A percentile compares a stretch with the other conserved stretches of the same genome.
phyloP scores from a whole-genome alignment of 2,113 vertebrate genomes.

The Sinocyclocheilus anophthalmus region DNA sequence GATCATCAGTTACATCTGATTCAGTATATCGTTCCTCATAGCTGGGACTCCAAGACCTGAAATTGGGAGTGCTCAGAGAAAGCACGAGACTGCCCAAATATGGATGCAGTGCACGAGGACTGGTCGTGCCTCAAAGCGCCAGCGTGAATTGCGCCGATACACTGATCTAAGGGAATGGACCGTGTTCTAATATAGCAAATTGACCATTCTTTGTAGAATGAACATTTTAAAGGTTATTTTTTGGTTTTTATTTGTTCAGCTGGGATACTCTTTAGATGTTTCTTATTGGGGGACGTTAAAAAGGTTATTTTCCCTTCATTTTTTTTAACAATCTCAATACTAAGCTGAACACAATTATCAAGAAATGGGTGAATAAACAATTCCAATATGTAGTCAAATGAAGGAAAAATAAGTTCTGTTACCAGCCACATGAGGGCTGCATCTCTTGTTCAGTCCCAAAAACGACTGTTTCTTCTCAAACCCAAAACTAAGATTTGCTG shows the following conservation, averaged over 20 bases:
- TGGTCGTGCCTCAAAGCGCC: no score
- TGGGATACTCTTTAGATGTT: background rate
- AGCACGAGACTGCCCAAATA: no score
- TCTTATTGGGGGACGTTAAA: background rate
- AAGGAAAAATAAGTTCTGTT: background rate
- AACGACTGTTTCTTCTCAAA: background rate
- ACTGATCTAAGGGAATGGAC: background rate
- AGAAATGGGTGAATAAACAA: background rate
- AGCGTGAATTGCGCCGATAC: no score
- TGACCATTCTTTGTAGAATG: background rate
- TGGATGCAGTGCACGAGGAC: no score
- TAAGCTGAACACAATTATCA: background rate
- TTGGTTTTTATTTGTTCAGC: background rate
- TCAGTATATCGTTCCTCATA: no score
- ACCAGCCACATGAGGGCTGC: background rate
- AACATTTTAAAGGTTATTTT: background rate
- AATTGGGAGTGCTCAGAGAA: no score
- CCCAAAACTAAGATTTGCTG: background rate
- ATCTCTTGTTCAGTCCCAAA: background rate
- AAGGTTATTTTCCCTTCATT: background rate
- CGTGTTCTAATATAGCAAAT: background rate
- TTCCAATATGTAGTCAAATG: background rate
- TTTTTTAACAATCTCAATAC: background rate
- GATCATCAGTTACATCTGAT: no score
- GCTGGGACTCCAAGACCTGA: no score